These are phyloP conservation scores for Poeciliopsis turrubarensis DNA, from an alignment of 2,113 vertebrate species.

Conservation along the genomic window DNA sequence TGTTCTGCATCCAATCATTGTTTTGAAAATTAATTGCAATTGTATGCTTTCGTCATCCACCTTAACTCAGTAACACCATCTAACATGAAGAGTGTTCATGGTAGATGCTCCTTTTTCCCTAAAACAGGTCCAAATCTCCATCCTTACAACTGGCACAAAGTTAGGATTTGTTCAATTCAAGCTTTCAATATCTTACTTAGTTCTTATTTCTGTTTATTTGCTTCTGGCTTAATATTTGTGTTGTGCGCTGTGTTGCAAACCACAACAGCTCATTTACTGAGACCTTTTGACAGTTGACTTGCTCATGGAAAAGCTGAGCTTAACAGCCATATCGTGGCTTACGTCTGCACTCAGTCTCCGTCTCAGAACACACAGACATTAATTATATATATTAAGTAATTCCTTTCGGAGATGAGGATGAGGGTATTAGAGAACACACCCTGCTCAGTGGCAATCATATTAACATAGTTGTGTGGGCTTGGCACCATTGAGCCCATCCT, in stretches of 20 bases:
- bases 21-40: too few species aligned
- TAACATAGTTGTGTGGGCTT: constrained; percentile 61
- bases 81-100: too few species aligned
- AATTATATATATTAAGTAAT: constrained; percentile 69
- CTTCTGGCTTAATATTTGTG: background rate
- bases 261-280: constrained; percentile 16
- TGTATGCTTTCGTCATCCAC: too few species aligned
- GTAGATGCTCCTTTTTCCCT: too few species aligned
- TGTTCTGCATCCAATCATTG: too few species aligned
- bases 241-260: background rate
- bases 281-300: constrained; percentile 18
- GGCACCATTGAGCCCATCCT: constrained; percentile 61
- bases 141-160: too few species aligned
- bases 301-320: constrained; percentile 19
- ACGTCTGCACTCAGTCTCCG: constrained; percentile 38
- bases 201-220: background rate
- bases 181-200: too few species aligned
- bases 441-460: constrained; percentile 57
- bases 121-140: too few species aligned
- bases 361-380: constrained; percentile 52
- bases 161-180: too few species aligned
- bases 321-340: constrained; percentile 57
- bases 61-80: too few species aligned
- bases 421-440: constrained; percentile 64
- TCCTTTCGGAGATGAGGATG: constrained; percentile 52